A percentile compares a stretch with the other conserved stretches of the same genome.
phyloP scores from a whole-genome alignment of 2,797 vertebrate species.

The Enteromius fasciolatus region DNA sequence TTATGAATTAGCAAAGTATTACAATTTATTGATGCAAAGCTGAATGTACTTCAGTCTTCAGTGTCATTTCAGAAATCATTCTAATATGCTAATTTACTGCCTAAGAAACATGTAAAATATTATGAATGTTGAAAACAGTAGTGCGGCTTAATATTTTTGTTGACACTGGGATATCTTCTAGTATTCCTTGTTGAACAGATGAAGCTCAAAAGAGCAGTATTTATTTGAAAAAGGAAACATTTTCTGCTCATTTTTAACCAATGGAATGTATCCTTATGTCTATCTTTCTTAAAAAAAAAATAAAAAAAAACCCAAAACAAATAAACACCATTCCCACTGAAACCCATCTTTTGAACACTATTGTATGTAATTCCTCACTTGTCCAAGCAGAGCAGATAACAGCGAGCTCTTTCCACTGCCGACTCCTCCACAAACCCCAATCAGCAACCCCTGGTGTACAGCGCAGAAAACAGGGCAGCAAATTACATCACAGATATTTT shows the following conservation, averaged over 20 bases:
- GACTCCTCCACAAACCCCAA: constrained; percentile 81
- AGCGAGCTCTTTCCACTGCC: constrained; percentile 83
- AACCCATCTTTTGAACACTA: not conserved
- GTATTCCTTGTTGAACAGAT: not conserved
- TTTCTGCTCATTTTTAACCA: not conserved
- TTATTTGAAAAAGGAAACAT: not conserved
- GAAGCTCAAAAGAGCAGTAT: not conserved
- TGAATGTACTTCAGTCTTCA: not conserved
- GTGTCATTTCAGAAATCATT: not conserved
- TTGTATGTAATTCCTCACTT: constrained; percentile 69
- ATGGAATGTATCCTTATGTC: not conserved
- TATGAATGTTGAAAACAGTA: not conserved
- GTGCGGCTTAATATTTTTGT: not conserved
- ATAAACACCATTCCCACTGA: not conserved
- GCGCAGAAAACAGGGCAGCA: not conserved
- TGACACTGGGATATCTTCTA: not conserved
- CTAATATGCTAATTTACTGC: not conserved
- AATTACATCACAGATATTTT: not conserved
- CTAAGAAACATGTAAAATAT: not conserved
- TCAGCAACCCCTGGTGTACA: constrained; percentile 73
- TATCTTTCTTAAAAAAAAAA: too few species aligned
- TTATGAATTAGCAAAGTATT: too few species aligned
- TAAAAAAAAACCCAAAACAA: not conserved
- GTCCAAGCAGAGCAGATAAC: constrained; percentile 80
- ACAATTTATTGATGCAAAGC: too few species aligned